Evolutionary conservation across 2,797 vertebrate species (phyloP), one percentile per base, ranked within the genome.

Genomic region (Zalophus californianus): DNA sequence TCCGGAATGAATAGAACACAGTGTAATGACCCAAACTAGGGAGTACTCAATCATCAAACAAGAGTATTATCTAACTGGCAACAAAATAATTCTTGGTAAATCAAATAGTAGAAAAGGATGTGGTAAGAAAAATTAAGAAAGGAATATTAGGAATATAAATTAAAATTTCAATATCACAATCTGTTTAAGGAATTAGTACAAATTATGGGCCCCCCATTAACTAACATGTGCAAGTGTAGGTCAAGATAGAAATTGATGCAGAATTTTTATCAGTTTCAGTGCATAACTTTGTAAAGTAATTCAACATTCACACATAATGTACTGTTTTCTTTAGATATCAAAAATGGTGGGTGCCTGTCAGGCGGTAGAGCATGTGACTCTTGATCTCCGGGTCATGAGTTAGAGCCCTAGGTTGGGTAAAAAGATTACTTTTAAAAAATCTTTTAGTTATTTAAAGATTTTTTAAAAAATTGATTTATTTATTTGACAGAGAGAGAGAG

Each of bases 31-130:
- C 3, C 38, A 86, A 77, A 95, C 73, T 60, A 86, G 25, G 21
- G 29, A 94, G 41, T 48, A 35, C 29, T 87, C 7, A 44, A 18
- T 86, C 52, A 93, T 60, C 86, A 85, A 77, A 92, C 35, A 80
- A 79, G 32, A 82, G 2, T 94, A 7, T 75, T 56, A 89, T 27
- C 2, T 68, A 54, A 95, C 1, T 60, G 87, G 21, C 44, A 92
- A 79, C 35, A 93, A 93, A 66, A 79, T 86, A 79, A 78, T 75
- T 79, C 62, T 94, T 88, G 52, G 35, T 77, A 92, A 92, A 90
- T 80, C 66, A 96, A 77, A 66, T 86, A 64, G 72, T 77, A 56
- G n/a, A 92, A 95, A 78, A 82, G 35, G 27, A 92, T 14, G 25
- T 70, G 50, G 23, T 56, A 48, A 87, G 80, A 90, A 94, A 58